Evolutionary conservation across 2,797 vertebrate genomes (phyloP).

Genomic region (Huso huso): DNA sequence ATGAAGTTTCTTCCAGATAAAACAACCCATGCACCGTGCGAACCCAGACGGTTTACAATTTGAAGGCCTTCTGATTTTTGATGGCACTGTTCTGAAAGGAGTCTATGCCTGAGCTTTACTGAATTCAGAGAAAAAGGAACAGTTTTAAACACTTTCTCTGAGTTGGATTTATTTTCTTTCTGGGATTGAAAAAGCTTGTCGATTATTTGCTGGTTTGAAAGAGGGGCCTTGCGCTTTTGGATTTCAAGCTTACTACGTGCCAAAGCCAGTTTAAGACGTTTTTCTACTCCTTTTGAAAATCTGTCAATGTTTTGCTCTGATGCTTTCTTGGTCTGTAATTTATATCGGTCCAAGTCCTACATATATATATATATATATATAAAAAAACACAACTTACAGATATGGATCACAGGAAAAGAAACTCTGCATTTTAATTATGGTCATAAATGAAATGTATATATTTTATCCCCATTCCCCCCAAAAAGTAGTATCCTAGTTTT

Average conservation of each 20-base stretch:
- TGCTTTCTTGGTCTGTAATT: constrained; percentile 57
- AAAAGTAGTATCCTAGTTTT: too few species aligned
- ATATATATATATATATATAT: too few species aligned
- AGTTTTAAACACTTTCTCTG: constrained; percentile 37
- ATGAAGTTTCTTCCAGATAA: constrained; percentile 67
- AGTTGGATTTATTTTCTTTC: constrained; percentile 54
- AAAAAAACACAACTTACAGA: too few species aligned
- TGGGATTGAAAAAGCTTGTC: constrained; percentile 72
- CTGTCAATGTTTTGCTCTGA: constrained; percentile 36
- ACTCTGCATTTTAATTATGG: too few species aligned
- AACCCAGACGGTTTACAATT: constrained; percentile 72
- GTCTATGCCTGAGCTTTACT: constrained; percentile 57
- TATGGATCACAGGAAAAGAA: too few species aligned
- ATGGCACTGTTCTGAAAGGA: constrained; percentile 41
- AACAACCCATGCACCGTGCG: constrained; percentile 79
- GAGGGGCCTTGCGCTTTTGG: constrained; percentile 62
- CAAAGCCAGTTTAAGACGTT: constrained; percentile 26
- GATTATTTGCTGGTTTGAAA: constrained; percentile 75
- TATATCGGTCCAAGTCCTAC: constrained; percentile 62
- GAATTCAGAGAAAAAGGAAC: constrained; percentile 71
- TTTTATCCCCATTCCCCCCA: too few species aligned
- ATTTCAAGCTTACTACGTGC: constrained; percentile 44
- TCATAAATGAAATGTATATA: too few species aligned
- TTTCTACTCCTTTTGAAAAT: constrained; percentile 35
- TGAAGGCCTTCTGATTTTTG: constrained; percentile 49